phyloP scores from a whole-genome alignment of 2,888 invertebrate genomes.

The Poecilobothrus nobilitatus region DNA sequence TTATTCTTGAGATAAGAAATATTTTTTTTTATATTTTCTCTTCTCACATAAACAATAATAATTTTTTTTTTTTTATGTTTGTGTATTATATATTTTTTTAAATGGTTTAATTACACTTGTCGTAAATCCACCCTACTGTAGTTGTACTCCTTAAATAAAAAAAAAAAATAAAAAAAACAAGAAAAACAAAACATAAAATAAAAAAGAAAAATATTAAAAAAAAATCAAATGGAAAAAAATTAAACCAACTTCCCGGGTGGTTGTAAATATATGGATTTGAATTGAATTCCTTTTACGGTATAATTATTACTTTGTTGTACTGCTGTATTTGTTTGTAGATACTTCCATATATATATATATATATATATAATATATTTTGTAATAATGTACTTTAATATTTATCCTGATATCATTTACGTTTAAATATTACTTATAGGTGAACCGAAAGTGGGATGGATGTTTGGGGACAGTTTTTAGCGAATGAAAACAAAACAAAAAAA shows the following conservation, averaged over 20 bases:
- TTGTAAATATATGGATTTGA: neutral
- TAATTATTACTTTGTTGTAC: neutral
- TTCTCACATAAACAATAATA: conserved; percentile 9
- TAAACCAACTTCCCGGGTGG: neutral
- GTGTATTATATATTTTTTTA: neutral
- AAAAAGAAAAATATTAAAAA: neutral
- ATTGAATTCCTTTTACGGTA: neutral
- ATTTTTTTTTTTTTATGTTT: neutral
- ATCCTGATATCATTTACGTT: too few relatives aligned
- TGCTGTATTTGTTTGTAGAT: neutral
- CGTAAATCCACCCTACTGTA: neutral
- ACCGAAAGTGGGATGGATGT: too few relatives aligned
- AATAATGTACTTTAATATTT: too few relatives aligned
- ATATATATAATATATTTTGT: neutral
- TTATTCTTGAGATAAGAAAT: neutral
- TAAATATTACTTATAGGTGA: too few relatives aligned
- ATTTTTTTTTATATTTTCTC: neutral
- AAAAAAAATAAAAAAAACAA: neutral
- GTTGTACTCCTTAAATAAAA: neutral
- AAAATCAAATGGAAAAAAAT: too few relatives aligned
- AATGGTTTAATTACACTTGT: conserved; percentile 10
- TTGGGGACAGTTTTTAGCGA: too few relatives aligned
- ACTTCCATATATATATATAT: too few relatives aligned
- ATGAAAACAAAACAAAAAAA: too few relatives aligned
- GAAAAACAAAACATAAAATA: too few relatives aligned